phyloP scores from a whole-genome alignment of 2,888 invertebrate species.

The Andricus curvator region DNA sequence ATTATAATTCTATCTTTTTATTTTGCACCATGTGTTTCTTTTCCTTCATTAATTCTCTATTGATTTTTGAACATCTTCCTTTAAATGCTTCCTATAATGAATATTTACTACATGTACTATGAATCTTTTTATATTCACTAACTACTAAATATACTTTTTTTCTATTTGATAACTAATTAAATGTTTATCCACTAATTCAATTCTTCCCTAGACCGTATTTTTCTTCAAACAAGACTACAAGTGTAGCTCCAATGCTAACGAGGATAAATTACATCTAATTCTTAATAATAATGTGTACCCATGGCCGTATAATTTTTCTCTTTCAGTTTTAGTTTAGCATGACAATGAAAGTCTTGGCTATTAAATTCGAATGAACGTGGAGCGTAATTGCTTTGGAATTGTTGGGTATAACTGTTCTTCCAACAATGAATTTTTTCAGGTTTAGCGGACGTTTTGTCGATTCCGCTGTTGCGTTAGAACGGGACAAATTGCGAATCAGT shows the following conservation, averaged over 20 bases:
- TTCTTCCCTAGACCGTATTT: too few species aligned
- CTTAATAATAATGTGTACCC: conserved; percentile 5
- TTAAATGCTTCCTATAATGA: too few species aligned
- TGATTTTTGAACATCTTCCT: too few species aligned
- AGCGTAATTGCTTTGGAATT: conserved; percentile 13
- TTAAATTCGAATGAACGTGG: not conserved
- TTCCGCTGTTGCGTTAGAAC: not conserved
- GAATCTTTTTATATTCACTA: too few species aligned
- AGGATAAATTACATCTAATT: conserved; percentile 14
- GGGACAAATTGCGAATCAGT: conserved; percentile 30
- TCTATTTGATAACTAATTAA: too few species aligned
- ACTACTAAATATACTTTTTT: too few species aligned
- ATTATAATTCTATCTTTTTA: not conserved
- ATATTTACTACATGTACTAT: too few species aligned
- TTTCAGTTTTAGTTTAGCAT: conserved; percentile 9
- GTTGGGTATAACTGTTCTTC: conserved; percentile 12
- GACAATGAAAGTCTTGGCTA: conserved; percentile 5
- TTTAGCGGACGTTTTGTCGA: not conserved
- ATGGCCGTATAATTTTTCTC: not conserved
- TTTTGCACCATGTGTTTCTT: too few species aligned
- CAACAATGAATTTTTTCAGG: not conserved
- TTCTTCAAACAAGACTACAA: not conserved
- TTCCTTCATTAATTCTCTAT: too few species aligned
- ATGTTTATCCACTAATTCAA: too few species aligned
- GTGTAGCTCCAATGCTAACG: not conserved